Conservation (phyloP, 2,888 invertebrate genomes). For the Perithous albicinctus region DNA sequence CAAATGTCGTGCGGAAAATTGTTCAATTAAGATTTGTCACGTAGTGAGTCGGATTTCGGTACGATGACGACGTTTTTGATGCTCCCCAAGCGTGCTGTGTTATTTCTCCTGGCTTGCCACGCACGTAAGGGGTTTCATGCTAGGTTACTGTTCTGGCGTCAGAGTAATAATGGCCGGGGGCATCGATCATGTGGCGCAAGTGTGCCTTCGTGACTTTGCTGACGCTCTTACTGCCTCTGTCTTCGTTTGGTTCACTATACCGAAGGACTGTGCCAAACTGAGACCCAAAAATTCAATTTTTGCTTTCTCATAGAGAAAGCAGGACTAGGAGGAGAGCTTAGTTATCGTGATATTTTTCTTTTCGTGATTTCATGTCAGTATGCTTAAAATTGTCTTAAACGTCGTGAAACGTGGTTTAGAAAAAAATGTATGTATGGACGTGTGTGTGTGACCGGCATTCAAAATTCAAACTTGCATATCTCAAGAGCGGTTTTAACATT, state of each 20-base stretch:
- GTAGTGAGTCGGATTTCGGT: constrained; percentile 71
- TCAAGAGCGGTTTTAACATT: too few relatives aligned
- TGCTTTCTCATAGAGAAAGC: too few relatives aligned
- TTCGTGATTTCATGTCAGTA: too few relatives aligned
- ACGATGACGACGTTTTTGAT: constrained; percentile 45
- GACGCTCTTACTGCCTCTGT: constrained; percentile 1
- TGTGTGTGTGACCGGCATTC: too few relatives aligned
- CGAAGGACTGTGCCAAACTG: not conserved
- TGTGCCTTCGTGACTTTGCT: constrained; percentile 41
- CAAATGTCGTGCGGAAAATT: constrained; percentile 72
- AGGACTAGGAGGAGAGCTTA: too few relatives aligned
- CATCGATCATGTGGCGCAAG: constrained; percentile 78
- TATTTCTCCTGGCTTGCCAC: constrained; percentile 45
- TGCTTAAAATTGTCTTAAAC: too few relatives aligned
- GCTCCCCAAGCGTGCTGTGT: not conserved
- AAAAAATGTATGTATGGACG: too few relatives aligned
- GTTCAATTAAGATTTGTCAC: constrained; percentile 84
- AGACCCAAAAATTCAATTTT: not conserved
- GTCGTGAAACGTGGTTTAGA: too few relatives aligned
- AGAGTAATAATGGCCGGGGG: constrained; percentile 81
- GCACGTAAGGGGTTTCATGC: constrained; percentile 47
- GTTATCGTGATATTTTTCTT: too few relatives aligned
- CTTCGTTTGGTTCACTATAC: constrained; percentile 34
- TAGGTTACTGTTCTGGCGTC: constrained; percentile 74
- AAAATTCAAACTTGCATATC: too few relatives aligned